A percentile compares a stretch with the other conserved stretches of the same genome.
Evolutionary conservation across 2,113 vertebrate genomes (phyloP).

Genomic region (Halichoeres trimaculatus): DNA sequence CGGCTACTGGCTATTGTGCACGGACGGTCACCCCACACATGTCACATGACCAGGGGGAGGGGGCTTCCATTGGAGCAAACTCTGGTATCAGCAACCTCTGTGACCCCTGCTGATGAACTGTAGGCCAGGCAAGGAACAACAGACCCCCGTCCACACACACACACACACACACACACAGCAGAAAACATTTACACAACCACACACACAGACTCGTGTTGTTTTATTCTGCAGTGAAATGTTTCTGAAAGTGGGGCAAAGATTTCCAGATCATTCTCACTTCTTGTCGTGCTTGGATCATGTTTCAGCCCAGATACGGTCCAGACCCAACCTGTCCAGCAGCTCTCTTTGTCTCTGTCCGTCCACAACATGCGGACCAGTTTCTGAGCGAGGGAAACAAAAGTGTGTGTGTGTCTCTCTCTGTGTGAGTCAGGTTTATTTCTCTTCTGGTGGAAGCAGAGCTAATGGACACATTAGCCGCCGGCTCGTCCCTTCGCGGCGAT

Average conservation of each 20-base stretch:
- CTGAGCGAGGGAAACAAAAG: not conserved
- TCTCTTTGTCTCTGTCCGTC: no score
- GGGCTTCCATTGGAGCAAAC: constrained; percentile 50
- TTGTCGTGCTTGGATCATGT: not conserved
- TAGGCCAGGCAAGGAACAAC: constrained; percentile 45
- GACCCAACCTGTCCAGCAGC: no score
- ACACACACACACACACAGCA: no score
- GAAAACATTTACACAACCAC: constrained; percentile 41
- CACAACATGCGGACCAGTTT: no score
- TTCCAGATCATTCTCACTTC: not conserved
- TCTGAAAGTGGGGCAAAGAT: not conserved
- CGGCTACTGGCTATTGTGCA: constrained; percentile 52
- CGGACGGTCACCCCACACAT: constrained; percentile 61
- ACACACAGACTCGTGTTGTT: not conserved
- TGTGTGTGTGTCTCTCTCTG: constrained; percentile 7
- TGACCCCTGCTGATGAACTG: constrained; percentile 65
- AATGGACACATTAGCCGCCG: constrained; percentile 78
- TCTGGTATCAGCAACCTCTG: constrained; percentile 71
- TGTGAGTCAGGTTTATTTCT: constrained; percentile 45
- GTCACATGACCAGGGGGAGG: constrained; percentile 55
- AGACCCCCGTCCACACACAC: constrained; percentile 9
- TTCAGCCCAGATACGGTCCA: not conserved
- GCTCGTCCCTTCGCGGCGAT: constrained; percentile 72
- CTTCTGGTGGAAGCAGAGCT: constrained; percentile 46
- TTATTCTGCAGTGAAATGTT: not conserved